A percentile compares a stretch with the other conserved stretches of the same genome.
Conservation (phyloP, 1,140 invertebrate genomes). For the Drosophila bocqueti region DNA sequence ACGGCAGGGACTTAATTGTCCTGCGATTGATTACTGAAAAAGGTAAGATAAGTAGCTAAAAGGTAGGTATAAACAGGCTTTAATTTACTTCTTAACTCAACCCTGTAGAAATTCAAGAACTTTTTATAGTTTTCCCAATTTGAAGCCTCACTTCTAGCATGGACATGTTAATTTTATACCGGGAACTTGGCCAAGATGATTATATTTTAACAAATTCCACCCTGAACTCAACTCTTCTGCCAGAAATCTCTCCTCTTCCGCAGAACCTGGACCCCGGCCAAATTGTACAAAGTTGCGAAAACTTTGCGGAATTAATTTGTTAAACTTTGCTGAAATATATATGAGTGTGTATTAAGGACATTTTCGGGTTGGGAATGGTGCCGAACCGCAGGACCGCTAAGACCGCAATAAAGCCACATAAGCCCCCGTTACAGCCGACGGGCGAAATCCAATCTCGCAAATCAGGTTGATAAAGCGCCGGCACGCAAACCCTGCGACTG, state of each 20-base stretch:
- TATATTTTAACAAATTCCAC: too few species aligned
- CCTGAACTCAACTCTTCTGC: not conserved
- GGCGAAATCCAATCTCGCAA: slow-evolving; percentile 76
- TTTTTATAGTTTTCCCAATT: too few species aligned
- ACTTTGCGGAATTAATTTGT: slow-evolving; percentile 76
- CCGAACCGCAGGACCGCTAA: slow-evolving; percentile 57
- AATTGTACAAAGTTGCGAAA: slow-evolving; percentile 75
- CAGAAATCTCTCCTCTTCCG: too few species aligned
- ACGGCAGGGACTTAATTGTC: not conserved
- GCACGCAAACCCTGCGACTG: slow-evolving; percentile 70
- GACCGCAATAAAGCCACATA: slow-evolving; percentile 81
- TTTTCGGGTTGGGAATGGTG: not conserved
- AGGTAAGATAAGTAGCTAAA: too few species aligned
- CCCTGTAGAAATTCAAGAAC: too few species aligned
- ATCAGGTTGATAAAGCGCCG: slow-evolving; percentile 81
- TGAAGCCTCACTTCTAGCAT: too few species aligned
- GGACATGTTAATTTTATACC: too few species aligned
- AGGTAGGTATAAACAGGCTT: too few species aligned
- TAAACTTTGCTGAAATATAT: slow-evolving; percentile 66
- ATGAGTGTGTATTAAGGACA: slow-evolving; percentile 23
- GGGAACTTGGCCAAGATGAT: too few species aligned
- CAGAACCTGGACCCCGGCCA: slow-evolving; percentile 49
- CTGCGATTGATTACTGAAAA: not conserved
- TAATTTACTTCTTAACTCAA: too few species aligned
- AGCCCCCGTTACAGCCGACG: slow-evolving; percentile 47